A percentile compares a stretch with the other conserved stretches of the same genome.
Evolutionary conservation across 2,888 invertebrate genomes (phyloP).

Genomic region (Hirtodrosophila duncani): DNA sequence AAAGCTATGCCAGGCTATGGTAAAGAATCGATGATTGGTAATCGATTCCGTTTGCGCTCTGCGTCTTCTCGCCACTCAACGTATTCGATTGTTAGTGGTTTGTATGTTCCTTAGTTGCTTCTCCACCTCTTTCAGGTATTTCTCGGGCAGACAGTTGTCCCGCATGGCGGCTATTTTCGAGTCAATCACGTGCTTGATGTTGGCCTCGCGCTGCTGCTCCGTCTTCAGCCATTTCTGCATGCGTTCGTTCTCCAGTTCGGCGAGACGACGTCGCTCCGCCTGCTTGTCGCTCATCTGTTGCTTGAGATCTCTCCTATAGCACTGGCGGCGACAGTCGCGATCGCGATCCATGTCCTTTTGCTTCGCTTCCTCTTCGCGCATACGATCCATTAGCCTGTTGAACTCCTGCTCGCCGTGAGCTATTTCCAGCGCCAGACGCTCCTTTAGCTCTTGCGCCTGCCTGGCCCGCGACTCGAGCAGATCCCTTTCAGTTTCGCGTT

Average conservation of each 20-base stretch:
- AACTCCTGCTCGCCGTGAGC: constrained; percentile 76
- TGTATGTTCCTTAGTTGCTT: constrained; percentile 69
- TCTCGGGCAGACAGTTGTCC: constrained; percentile 77
- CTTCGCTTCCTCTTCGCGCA: constrained; percentile 74
- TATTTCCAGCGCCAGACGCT: constrained; percentile 75
- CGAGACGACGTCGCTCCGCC: constrained; percentile 67
- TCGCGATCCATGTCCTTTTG: constrained; percentile 65
- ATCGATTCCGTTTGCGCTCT: background rate
- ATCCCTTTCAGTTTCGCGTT: constrained; percentile 71
- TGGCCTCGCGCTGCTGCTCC: constrained; percentile 74
- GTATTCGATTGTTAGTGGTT: constrained; percentile 49
- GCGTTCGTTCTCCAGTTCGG: constrained; percentile 69
- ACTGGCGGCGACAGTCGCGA: constrained; percentile 58
- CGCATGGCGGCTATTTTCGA: constrained; percentile 76
- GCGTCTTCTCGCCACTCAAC: constrained; percentile 15
- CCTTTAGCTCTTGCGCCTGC: constrained; percentile 75
- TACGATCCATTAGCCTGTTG: constrained; percentile 64
- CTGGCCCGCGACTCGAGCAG: constrained; percentile 68
- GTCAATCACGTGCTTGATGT: constrained; percentile 75
- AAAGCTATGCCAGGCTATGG: constrained; percentile 20
- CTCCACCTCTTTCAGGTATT: constrained; percentile 77
- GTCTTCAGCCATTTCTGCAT: constrained; percentile 74
- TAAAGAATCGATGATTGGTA: background rate
- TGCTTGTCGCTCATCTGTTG: constrained; percentile 76
- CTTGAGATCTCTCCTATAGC: constrained; percentile 75